Base-by-base conservation (phyloP, 2,113 vertebrate species). In the Scophthalmus maximus region DNA sequence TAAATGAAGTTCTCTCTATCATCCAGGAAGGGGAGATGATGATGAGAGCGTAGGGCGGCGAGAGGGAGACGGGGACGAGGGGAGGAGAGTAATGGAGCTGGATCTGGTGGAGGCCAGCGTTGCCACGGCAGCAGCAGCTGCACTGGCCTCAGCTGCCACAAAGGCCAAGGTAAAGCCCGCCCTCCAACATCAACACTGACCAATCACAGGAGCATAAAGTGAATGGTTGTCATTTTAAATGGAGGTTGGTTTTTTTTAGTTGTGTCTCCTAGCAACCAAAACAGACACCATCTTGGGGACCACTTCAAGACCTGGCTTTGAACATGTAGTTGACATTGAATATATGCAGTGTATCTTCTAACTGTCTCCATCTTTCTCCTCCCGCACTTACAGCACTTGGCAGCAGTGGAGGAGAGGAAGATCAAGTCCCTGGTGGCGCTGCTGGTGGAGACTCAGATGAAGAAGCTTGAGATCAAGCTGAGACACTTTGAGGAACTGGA, bases 401-500 rank as follows among this genome's bases (percentile, higher is more conserved):
- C 98, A 1, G 97, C 97, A 0, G 97, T 99, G 52, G 98, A 99
- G 73, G 98, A 99, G 79, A 92, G 97, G 26, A 99, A 99, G 85
- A 97, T 99, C 82, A 99, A 99, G 79, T 99, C 98, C 52, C 84
- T 99, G 30, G 98, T 99, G 1, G 98, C 97, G 27, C 93, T 99
- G 25, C 82, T 99, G 85, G 98, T 99, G 78, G 98, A 99, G 81
- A 99, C 97, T 0, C 98, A 99, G 82, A 99, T 99, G 98, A 99
- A 99, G 93, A 99, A 99, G 73, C 81, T 99, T 79, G 98, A 99
- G 93, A 99, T 99, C 64, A 99, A 99, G 69, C 94, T 99, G 62
- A 95, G 98, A 57, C 98, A 99, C 80, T 99, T 99, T 73, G 98
- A 99, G 86, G 98, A 99, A 88, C 83, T 99, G 89, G 98, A 99